Percentiles rank a stretch among this genome's conserved stretches.
These are phyloP conservation scores for Rattus rattus DNA, from an alignment of 2,113 vertebrate genomes.

Conservation along the genomic window DNA sequence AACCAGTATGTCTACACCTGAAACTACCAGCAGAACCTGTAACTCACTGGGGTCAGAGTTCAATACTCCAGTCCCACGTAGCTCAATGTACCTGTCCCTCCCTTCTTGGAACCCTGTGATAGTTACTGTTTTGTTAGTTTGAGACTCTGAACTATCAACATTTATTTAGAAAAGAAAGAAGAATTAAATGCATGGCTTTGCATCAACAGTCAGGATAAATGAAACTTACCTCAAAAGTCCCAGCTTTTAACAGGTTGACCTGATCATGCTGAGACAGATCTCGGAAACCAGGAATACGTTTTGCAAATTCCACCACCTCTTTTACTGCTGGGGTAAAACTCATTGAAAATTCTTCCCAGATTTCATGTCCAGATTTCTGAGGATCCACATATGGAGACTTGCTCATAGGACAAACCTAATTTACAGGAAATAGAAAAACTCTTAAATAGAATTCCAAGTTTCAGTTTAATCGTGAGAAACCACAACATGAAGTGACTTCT, in stretches of 20 bases:
- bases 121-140: neutral
- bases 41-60: neutral
- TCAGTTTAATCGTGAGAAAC: slow-evolving; percentile 4
- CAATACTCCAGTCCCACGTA: neutral
- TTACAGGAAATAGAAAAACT: slow-evolving; percentile 72
- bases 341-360: slow-evolving; percentile 99
- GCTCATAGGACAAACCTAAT: slow-evolving; percentile 97
- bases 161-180: slow-evolving; percentile 17
- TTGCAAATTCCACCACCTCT: slow-evolving; percentile 98
- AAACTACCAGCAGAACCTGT: neutral
- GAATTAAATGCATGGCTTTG: neutral
- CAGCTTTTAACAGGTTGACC: slow-evolving; percentile 97
- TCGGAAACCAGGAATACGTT: slow-evolving; percentile 96
- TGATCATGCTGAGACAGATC: slow-evolving; percentile 97
- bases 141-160: neutral
- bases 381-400: slow-evolving; percentile 94
- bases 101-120: neutral
- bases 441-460: slow-evolving; percentile 51
- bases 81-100: neutral
- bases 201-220: neutral
- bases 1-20: neutral
- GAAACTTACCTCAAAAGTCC: slow-evolving; percentile 96
- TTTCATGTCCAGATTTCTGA: slow-evolving; percentile 94
- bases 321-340: slow-evolving; percentile 98
- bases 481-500: neutral